Evolutionary conservation across 2,888 invertebrate genomes (phyloP), one percentile per base, ranked within the genome.

Genomic region (Acheta domesticus): DNA sequence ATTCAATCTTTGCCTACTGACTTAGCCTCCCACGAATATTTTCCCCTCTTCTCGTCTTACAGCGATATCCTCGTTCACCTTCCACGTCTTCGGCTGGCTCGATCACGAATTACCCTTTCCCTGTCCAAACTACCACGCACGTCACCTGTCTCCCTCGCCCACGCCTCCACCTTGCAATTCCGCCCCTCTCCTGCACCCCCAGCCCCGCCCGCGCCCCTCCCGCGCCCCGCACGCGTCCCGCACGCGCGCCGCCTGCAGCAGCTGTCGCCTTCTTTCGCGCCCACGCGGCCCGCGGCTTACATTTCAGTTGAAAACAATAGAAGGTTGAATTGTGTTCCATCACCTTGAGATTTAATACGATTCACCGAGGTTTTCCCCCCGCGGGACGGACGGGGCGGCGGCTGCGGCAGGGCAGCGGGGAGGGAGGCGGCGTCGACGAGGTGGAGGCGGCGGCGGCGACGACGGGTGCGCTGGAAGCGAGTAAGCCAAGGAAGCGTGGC

Each of bases 261-360:
- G 62, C 62, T 62, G 62, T 62, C 62, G 36, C 36, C 36, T 36
- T 62, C 62, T 19, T 19, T 14, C 14, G 62, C 62, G 62, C 62
- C 62, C 62, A 62, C 62, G 62, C 14, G 14, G 12, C 36, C n/a
- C 14, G 62, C 62, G n/a, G 16, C 62, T 62, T 62, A 14, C 62
- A 62, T 62, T 62, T 62, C 62, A 62, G 62, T 62, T 62, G 62
- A 62, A 62, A 62, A 62, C 62, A 62, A 62, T 62, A 62, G 62
- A 62, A 62, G 62, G 62, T 62, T 62, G 62, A 62, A n/a, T 62
- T 62, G 62, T 62, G 62, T 62, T 62, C 62, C 62, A 62, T 62
- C 62, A 62, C 62, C 62, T 62, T 62, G 62, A 62, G 62, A 62
- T 62, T 62, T 62, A 62, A 62, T 62, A 62, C 62, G n/a, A 62